These are phyloP conservation scores for Arge pagana DNA, from an alignment of 2,888 invertebrate species.

Conservation along the genomic window DNA sequence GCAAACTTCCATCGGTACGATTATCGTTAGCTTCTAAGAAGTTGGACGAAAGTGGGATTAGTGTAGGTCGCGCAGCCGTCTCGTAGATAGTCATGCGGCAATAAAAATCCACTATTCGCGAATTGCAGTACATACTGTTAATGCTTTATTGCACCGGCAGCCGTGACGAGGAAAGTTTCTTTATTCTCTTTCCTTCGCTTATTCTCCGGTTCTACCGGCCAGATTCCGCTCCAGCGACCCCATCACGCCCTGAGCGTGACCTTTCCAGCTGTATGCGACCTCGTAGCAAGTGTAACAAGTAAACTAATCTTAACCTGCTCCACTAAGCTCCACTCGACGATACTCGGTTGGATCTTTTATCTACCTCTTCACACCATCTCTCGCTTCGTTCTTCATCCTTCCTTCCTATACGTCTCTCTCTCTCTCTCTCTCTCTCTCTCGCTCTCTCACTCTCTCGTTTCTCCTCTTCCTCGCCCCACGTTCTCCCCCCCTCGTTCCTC, in stretches of 20 bases:
- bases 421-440: too few relatives aligned
- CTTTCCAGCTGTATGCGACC: slow-evolving; percentile 22
- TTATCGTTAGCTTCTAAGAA: too few relatives aligned
- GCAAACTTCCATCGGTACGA: too few relatives aligned
- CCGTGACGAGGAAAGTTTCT: too few relatives aligned
- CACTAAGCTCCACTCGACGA: slow-evolving; percentile 34
- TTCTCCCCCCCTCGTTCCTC: slow-evolving; percentile 6
- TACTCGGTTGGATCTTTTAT: slow-evolving; percentile 32
- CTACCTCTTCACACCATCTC: slow-evolving; percentile 16
- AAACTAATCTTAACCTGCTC: slow-evolving; percentile 42
- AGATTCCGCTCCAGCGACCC: slow-evolving; percentile 11
- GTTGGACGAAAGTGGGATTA: too few relatives aligned
- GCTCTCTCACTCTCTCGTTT: slow-evolving; percentile 8
- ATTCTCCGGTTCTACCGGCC: background rate
- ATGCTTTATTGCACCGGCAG: too few relatives aligned
- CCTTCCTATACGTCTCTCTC: slow-evolving; percentile 8
- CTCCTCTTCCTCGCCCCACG: slow-evolving; percentile 4
- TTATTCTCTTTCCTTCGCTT: background rate
- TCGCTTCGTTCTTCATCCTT: slow-evolving; percentile 17
- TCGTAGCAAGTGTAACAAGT: slow-evolving; percentile 36
- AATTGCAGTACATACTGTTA: too few relatives aligned
- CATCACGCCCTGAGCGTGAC: slow-evolving; percentile 20
- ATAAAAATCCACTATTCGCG: too few relatives aligned
- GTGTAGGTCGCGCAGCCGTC: too few relatives aligned
- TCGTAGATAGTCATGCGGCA: too few relatives aligned